Conservation (phyloP, 2,888 invertebrate species). For the Bombyx huttoni region DNA sequence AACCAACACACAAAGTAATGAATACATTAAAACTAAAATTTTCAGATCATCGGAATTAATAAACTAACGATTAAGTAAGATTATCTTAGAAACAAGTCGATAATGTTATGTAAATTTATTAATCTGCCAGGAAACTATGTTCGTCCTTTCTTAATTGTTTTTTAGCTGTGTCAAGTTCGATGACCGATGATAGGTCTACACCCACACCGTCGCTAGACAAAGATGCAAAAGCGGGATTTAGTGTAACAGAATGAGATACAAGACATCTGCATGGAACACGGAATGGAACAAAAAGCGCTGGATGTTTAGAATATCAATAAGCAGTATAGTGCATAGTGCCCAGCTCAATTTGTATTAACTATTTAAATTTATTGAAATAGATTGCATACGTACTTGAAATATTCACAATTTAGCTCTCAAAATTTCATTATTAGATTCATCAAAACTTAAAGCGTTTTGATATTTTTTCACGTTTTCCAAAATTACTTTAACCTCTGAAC, state of each 20-base stretch:
- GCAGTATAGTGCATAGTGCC: constrained; percentile 10
- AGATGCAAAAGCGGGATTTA: constrained; percentile 13
- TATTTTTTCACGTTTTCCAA: too few species aligned
- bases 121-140: background rate
- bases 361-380: background rate
- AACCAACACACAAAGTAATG: too few species aligned
- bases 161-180: constrained; percentile 35
- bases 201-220: constrained; percentile 27
- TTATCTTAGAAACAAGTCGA: too few species aligned
- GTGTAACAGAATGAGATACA: constrained; percentile 16
- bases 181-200: constrained; percentile 35
- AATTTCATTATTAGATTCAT: too few species aligned
- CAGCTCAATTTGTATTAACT: background rate
- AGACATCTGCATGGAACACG: constrained; percentile 18
- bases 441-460: too few species aligned
- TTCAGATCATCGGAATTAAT: too few species aligned
- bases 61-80: too few species aligned
- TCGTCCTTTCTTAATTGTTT: background rate
- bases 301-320: constrained; percentile 31
- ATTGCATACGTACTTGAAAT: background rate
- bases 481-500: too few species aligned
- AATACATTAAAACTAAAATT: too few species aligned
- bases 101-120: background rate
- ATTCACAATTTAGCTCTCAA: too few species aligned
- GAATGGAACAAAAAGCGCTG: constrained; percentile 28